Conservation (phyloP, 1,140 invertebrate genomes). For the Drosophila saltans region DNA sequence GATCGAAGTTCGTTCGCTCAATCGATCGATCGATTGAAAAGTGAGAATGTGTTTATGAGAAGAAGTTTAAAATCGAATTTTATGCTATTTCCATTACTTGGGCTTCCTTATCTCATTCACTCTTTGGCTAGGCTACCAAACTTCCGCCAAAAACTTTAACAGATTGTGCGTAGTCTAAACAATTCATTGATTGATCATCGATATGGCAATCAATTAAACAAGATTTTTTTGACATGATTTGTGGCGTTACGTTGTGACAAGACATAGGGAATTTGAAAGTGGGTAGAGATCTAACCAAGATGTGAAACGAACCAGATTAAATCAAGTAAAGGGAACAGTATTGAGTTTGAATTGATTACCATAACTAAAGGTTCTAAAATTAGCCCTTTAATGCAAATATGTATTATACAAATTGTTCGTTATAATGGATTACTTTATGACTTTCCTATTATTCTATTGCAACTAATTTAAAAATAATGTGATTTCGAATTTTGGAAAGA, state of each 20-base stretch:
- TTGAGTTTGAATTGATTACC: too few species aligned
- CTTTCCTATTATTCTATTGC: too few species aligned
- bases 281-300: constrained; percentile 24
- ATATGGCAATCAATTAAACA: constrained; percentile 69
- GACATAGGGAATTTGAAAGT: constrained; percentile 40
- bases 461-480: too few species aligned
- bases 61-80: constrained; percentile 17
- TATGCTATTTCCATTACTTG: constrained; percentile 45
- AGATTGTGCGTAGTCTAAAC: constrained; percentile 62
- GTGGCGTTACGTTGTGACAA: constrained; percentile 55
- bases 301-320: too few species aligned
- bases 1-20: background rate
- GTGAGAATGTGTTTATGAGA: background rate
- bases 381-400: too few species aligned
- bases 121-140: constrained; percentile 33
- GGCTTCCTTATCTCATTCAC: constrained; percentile 49
- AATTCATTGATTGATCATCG: constrained; percentile 78
- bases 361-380: too few species aligned
- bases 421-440: too few species aligned
- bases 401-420: too few species aligned
- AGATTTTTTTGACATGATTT: constrained; percentile 41
- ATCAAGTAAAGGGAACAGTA: too few species aligned
- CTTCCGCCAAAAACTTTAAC: constrained; percentile 66
- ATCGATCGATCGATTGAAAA: background rate
- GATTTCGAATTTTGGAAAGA: too few species aligned